These are phyloP conservation scores for Palaemon carinicauda DNA, from an alignment of 1,140 invertebrate genomes.

Conservation along the genomic window DNA sequence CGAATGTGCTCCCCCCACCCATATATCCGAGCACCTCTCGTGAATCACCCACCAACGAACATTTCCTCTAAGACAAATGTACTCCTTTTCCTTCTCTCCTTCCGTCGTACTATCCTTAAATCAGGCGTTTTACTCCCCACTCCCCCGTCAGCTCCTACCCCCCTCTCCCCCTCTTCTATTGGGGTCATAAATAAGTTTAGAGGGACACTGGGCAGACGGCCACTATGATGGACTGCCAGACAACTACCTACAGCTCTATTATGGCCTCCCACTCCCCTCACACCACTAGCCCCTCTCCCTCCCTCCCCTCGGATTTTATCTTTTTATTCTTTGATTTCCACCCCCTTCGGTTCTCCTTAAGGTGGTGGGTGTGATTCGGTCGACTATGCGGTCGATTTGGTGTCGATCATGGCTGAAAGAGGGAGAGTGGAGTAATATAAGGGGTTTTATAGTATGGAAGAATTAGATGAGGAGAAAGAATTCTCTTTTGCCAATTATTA, in stretches of 20 bases:
- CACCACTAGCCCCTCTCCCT: neutral
- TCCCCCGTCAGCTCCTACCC: neutral
- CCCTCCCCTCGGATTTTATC: neutral
- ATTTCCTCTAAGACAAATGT: conserved; percentile 10
- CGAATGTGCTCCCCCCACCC: neutral
- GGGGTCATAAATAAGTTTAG: conserved; percentile 32
- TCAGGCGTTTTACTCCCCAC: neutral
- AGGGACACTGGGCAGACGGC: conserved; percentile 26
- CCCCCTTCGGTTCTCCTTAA: neutral
- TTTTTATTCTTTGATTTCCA: neutral
- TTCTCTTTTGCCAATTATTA: too few relatives aligned
- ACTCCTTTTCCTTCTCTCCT: neutral
- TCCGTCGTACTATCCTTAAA: neutral
- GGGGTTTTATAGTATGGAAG: too few relatives aligned
- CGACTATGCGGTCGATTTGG: too few relatives aligned
- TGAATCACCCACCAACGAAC: conserved; percentile 10
- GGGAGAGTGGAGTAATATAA: too few relatives aligned
- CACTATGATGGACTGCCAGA: conserved; percentile 7
- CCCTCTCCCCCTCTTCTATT: conserved; percentile 15
- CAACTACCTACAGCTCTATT: conserved; percentile 21
- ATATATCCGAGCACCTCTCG: neutral
- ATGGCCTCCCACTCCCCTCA: neutral
- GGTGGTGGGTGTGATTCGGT: too few relatives aligned
- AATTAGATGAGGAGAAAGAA: too few relatives aligned
- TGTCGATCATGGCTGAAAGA: too few relatives aligned